Evolutionary conservation across 2,113 vertebrate genomes (phyloP).

Genomic region (Patagioenas fasciata): DNA sequence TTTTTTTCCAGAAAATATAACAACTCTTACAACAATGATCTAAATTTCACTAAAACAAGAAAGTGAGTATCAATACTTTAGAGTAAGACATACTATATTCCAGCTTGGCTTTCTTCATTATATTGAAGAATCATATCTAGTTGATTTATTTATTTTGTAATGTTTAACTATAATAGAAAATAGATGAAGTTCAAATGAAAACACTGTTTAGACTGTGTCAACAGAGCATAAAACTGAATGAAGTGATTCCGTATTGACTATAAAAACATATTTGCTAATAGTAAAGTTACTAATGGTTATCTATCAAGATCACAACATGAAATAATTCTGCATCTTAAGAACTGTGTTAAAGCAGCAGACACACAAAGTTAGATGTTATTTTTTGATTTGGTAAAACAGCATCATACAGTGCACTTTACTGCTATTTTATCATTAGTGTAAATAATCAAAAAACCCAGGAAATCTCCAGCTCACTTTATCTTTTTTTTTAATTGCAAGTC

Average conservation of each 20-base stretch:
- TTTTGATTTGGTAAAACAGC: constrained; percentile 16
- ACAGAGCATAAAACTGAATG: constrained; percentile 56
- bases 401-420: neutral
- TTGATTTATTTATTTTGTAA: constrained; percentile 40
- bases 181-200: constrained; percentile 46
- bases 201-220: constrained; percentile 35
- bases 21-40: neutral
- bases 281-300: constrained; percentile 39
- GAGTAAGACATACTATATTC: neutral
- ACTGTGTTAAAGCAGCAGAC: neutral
- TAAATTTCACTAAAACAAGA: neutral
- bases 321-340: constrained; percentile 26
- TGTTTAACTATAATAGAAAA: constrained; percentile 46
- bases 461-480: neutral
- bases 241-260: neutral
- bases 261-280: constrained; percentile 54
- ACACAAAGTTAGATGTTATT: neutral
- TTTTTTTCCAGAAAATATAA: neutral
- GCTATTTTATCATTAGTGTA: neutral
- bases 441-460: neutral
- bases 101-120: neutral
- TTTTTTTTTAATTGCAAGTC: neutral
- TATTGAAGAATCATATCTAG: neutral
- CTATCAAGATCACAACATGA: constrained; percentile 6
- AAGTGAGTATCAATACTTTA: neutral